Evolutionary conservation across 1,140 invertebrate genomes (phyloP), one percentile per base, ranked within the genome.

Genomic region (Lepidurus arcticus): DNA sequence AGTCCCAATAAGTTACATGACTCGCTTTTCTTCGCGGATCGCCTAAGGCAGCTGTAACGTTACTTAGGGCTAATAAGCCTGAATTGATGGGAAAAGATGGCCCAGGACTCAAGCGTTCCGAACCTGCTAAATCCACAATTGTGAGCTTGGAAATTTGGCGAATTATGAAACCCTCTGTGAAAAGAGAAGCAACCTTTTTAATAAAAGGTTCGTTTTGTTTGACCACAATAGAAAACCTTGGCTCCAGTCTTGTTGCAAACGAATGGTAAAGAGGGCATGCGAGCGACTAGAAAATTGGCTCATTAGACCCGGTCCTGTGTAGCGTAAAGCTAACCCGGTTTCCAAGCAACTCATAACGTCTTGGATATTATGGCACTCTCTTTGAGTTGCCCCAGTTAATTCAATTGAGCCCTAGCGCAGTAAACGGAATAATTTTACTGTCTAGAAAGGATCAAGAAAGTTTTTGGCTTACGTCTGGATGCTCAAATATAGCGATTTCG

Each of bases 331-430:
- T 74, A 86, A 84, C 2, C 87, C 87, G 8, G 84, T 81, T 81
- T 87, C 84, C 73, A 88, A 82, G 45, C 85, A 83, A 45, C 84
- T 84, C 82, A 87, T 84, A 1, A 88, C 85, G 76, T 88, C 87
- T 80, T 86, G 85, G 73, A 86, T 82, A 26, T 82, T 84, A 45
- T 84, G 83, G 81, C 86, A 87, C 78, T 84, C 82, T 7, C 85
- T 82, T 80, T 86, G 85, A 44, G 82, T 83, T 1, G 84, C 82
- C 47, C 86, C 87, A 79, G 83, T 83, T 26, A 87, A 84, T 73
- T 82, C 79, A 26, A 82, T 80, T 47, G 80, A 81, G 44, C 82
- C 82, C 82, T 82, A 78, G 75, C 47, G 16, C 21, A 21, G 1
- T 10, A 78, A 13, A 79, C 0, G 78, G 7, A 16, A 16, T 7